Conservation (phyloP, 1,140 invertebrate species). For the Rhopalosiphum maidis region DNA sequence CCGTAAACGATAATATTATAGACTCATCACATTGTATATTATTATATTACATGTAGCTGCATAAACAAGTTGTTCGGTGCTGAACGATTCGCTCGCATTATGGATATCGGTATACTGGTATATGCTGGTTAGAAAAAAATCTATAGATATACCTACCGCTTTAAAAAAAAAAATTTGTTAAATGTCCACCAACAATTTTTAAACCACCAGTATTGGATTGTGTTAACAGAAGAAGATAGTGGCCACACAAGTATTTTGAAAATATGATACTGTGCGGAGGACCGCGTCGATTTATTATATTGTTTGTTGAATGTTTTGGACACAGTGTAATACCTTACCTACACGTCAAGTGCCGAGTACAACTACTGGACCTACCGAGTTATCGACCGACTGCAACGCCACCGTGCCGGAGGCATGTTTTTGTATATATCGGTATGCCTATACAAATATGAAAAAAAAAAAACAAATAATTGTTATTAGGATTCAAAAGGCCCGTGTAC, state of each 20-base stretch:
- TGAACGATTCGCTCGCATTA: conserved; percentile 18
- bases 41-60: conserved; percentile 32
- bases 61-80: background rate
- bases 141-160: conserved; percentile 5
- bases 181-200: conserved; percentile 2
- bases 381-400: conserved; percentile 13
- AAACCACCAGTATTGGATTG: conserved; percentile 30
- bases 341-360: conserved; percentile 43
- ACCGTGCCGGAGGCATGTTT: background rate
- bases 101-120: background rate
- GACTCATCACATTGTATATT: conserved; percentile 32
- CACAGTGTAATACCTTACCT: conserved; percentile 25
- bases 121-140: conserved; percentile 2
- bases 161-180: background rate
- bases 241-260: background rate
- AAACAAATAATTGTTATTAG: conserved; percentile 23
- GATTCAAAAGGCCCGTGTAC: background rate
- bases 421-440: background rate
- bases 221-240: conserved; percentile 42
- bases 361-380: background rate
- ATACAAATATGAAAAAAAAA: background rate
- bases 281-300: conserved; percentile 10
- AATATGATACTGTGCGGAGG: conserved; percentile 5
- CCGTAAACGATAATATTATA: background rate
- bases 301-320: conserved; percentile 22